A percentile compares a stretch with the other conserved stretches of the same genome.
These are phyloP conservation scores for Stenchaetothrips biformis DNA, from an alignment of 2,888 invertebrate genomes.

Conservation along the genomic window DNA sequence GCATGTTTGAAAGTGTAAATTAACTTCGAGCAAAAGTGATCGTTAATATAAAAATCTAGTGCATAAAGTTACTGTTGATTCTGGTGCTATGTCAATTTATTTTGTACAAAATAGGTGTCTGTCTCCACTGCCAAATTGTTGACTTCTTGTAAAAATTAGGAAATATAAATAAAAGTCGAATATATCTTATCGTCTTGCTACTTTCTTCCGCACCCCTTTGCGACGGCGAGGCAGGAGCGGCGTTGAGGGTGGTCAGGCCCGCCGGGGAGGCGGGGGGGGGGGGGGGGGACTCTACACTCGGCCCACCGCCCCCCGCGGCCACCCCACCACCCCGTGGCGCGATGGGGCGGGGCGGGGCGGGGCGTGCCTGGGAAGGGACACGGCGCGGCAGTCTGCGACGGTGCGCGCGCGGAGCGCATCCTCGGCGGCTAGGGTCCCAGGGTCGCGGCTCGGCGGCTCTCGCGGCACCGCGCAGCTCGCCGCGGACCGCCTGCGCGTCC, in stretches of 20 bases:
- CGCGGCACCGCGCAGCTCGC: not conserved
- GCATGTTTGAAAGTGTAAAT: slow-evolving; percentile 18
- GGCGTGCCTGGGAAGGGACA: no score
- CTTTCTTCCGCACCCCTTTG: not conserved
- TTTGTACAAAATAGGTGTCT: slow-evolving; percentile 22
- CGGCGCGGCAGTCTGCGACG: no score
- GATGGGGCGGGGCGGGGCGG: not conserved
- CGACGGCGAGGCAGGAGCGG: not conserved
- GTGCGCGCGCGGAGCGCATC: no score
- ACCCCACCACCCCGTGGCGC: not conserved
- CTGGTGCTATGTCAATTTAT: slow-evolving; percentile 23
- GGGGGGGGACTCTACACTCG: not conserved
- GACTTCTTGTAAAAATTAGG: slow-evolving; percentile 16
- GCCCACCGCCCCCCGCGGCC: not conserved
- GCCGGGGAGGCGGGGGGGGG: not conserved
- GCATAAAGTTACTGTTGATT: slow-evolving; percentile 25
- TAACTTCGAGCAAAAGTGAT: slow-evolving; percentile 18
- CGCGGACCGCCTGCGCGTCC: not conserved
- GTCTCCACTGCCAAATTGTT: slow-evolving; percentile 21
- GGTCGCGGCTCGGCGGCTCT: not conserved
- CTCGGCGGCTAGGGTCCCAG: no score
- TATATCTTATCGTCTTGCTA: not conserved
- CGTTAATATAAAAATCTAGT: slow-evolving; percentile 20
- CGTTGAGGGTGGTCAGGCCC: not conserved
- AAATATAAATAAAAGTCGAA: slow-evolving; percentile 11